These are phyloP conservation scores for Aphis craccivora DNA, from an alignment of 1,140 invertebrate genomes.

Conservation along the genomic window DNA sequence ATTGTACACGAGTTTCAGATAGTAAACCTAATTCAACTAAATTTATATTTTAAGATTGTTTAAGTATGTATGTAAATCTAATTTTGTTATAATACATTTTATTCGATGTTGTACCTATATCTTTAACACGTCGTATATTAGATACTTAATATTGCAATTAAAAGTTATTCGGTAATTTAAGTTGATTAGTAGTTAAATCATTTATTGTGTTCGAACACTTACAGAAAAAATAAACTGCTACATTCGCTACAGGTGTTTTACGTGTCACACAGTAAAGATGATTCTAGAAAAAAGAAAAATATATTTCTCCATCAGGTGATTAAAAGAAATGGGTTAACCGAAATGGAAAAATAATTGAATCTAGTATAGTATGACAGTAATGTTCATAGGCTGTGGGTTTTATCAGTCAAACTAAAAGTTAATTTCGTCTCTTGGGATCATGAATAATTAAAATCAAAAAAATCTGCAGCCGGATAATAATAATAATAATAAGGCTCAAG, in stretches of 20 bases:
- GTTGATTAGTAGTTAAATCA: not conserved
- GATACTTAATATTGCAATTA: no score
- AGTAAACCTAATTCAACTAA: not conserved
- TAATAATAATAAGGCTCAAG: not conserved
- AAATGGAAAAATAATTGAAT: conserved; percentile 9
- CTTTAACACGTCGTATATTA: not conserved
- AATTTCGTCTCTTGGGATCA: not conserved
- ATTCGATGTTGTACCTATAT: no score
- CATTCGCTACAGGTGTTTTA: not conserved
- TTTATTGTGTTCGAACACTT: not conserved
- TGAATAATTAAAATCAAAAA: conserved; percentile 40
- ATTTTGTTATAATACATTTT: no score
- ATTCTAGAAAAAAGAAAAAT: not conserved
- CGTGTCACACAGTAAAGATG: not conserved
- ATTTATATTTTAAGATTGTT: no score
- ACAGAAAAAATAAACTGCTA: conserved; percentile 15
- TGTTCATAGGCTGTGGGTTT: not conserved
- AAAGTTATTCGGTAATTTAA: not conserved
- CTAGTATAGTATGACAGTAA: not conserved
- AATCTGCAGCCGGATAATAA: not conserved
- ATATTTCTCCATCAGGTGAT: not conserved
- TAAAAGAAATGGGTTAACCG: not conserved
- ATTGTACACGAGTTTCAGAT: not conserved
- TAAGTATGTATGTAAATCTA: no score
- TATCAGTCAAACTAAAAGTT: conserved; percentile 7